These are phyloP conservation scores for Boleophthalmus pectinirostris DNA, from an alignment of 2,113 vertebrate species.

Conservation along the genomic window DNA sequence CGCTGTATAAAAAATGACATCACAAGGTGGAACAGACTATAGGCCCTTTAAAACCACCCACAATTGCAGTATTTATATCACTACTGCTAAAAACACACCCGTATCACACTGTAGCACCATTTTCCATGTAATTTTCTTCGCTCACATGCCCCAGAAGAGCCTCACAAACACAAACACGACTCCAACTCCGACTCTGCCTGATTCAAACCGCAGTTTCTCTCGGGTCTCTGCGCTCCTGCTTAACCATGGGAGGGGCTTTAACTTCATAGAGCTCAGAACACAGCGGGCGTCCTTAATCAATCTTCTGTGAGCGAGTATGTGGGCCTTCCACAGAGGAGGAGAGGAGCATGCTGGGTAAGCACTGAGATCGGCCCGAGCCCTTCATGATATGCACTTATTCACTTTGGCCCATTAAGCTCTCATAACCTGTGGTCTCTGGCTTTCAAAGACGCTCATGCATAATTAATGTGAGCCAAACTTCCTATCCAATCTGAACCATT, in stretches of 20 bases:
- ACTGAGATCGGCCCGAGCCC: conserved; percentile 12
- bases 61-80: no score
- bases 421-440: conserved; percentile 9
- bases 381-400: conserved; percentile 6
- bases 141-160: no score
- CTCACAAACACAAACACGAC: background rate
- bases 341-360: conserved; percentile 37
- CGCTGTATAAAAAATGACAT: no score
- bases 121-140: no score
- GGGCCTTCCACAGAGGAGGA: conserved; percentile 16
- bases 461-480: background rate
- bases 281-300: conserved; percentile 32
- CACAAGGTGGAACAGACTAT: no score
- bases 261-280: conserved; percentile 18
- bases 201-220: background rate
- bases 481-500: background rate
- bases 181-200: background rate
- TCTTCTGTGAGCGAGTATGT: conserved; percentile 12
- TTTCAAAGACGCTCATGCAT: conserved; percentile 5
- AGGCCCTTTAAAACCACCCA: no score
- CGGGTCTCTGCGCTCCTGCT: background rate
- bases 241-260: conserved; percentile 3
- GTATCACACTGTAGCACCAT: no score
- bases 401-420: conserved; percentile 14
- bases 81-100: no score